Base-by-base conservation (phyloP, 2,888 invertebrate species). In the Eristalinus aeneus region DNA sequence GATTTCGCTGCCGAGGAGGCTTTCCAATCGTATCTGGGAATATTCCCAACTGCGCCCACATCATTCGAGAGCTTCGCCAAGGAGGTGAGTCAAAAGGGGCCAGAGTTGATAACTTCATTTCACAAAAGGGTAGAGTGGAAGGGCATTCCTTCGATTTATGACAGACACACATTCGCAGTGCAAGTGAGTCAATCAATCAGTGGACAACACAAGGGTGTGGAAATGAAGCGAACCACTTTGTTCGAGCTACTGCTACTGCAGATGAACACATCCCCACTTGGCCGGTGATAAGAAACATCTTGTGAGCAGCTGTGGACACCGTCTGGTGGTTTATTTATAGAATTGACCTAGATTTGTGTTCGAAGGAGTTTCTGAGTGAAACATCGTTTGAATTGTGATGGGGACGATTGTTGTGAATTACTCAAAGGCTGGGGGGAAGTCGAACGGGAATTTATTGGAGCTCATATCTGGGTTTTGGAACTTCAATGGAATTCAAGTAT, bases 11-110 rank as follows among this genome's bases (percentile, higher is more conserved):
- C 95, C 0, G 93, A 95, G 58, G 93, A 94, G 68, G 97, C 97
- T 0, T 98, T 96, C 91, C 94, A 95, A 63, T 96, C 95, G 56
- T 98, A 97, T 93, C 94, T 97, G 80, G 96, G 97, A 1, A 96
- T 98, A 54, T 95, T 96, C 0, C 97, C 97, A 0, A 97, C 96
- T 60, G 94, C 96, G 64, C 94, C 96, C 39, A 94, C 95, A 0
- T 95, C 95, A 12, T 97, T 96, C 90, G 94, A 95, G 20, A 94
- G 94, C 82, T 98, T 98, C 90, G 95, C 96, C 0, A 90, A 91
- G 83, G 90, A 92, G 91, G 93, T 93, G 86, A 89, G 88, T 75
- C 12, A 11, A 10, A 71, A 2, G 27, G 27, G 6, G 23, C 2
- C 5, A 53, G 23, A 16, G 27, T 61, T 53, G 58, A 58, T 31